Evolutionary conservation across 2,888 invertebrate species (phyloP).

Genomic region (Drosophila setosimentum): DNA sequence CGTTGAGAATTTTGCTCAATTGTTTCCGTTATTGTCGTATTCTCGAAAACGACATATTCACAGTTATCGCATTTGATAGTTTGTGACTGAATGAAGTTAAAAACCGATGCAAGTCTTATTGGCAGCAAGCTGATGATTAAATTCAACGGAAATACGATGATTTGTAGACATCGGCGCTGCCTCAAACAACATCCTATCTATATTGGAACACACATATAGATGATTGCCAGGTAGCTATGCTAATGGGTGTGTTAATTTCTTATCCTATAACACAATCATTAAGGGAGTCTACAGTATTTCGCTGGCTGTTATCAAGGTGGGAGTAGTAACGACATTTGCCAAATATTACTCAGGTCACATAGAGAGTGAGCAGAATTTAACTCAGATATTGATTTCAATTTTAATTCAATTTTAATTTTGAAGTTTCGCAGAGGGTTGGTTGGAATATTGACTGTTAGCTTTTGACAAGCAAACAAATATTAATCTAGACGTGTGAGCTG

Average conservation of each 20-base stretch:
- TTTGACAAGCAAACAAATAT: slow-evolving; percentile 62
- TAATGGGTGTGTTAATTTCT: slow-evolving; percentile 13
- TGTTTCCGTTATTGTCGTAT: slow-evolving; percentile 35
- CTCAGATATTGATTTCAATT: slow-evolving; percentile 39
- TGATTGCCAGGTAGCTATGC: slow-evolving; percentile 27
- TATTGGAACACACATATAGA: not conserved
- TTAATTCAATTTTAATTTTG: slow-evolving; percentile 48
- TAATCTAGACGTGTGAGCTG: slow-evolving; percentile 71
- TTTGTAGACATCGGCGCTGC: slow-evolving; percentile 11
- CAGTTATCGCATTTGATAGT: slow-evolving; percentile 3
- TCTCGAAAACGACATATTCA: slow-evolving; percentile 14
- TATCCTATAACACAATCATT: slow-evolving; percentile 42
- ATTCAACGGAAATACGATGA: slow-evolving; percentile 20
- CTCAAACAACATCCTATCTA: not conserved
- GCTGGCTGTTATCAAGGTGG: slow-evolving; percentile 39
- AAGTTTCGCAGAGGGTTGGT: slow-evolving; percentile 26
- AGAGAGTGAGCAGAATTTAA: slow-evolving; percentile 19
- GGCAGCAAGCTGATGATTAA: slow-evolving; percentile 11
- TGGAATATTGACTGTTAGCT: slow-evolving; percentile 6
- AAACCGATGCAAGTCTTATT: slow-evolving; percentile 26
- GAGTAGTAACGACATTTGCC: slow-evolving; percentile 1
- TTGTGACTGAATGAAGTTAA: slow-evolving; percentile 4
- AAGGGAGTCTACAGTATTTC: slow-evolving; percentile 9
- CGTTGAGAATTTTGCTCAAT: slow-evolving; percentile 19
- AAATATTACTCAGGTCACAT: slow-evolving; percentile 61